Evolutionary conservation across 2,888 invertebrate species (phyloP), one percentile per base, ranked within the genome.

Genomic region (Dicycla oo): DNA sequence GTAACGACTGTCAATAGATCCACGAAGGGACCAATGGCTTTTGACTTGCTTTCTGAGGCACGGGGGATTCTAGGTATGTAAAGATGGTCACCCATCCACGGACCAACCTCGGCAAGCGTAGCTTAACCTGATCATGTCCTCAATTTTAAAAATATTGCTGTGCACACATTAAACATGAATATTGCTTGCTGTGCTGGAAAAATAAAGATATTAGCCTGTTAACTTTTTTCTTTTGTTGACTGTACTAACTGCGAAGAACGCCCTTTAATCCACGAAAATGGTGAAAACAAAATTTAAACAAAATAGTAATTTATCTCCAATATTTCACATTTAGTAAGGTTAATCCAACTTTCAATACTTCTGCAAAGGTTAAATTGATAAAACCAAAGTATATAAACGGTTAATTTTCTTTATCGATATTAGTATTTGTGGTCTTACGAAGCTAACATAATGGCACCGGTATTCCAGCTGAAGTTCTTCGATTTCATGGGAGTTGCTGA

Each of bases 401-500:
- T 8, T 6, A 38, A 13, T 43, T 78, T 58, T 53, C 58, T 69
- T 45, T 30, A 0, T 53, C 15, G 23, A 45, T 65, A 67, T 79
- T 73, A 64, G 57, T 79, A 20, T 56, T 70, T 67, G 67, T 73
- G 45, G 26, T 56, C 51, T 51, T 30, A 62, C 74, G 56, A 65
- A 65, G 1, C 57, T 53, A 10, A 78, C 72, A 87, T 78, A 75
- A 89, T 86, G 86, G 85, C 87, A 23, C 84, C 88, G 4, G 84
- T 86, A 34, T 88, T 86, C 80, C 87, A 87, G 54, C 81, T 91
- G 49, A 91, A 88, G 69, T 91, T 87, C 65, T 91, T 90, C 75
- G 82, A 89, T 81, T 81, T 83, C 54, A 90, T 89, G 88, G 91
- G 90, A 49, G 71, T 88, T 26, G 88, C 84, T 30, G 90, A 90